Evolutionary conservation across 92 coral and sea anemone species (phyloP), one percentile per base, ranked within the genome.

Genomic region (Diadumene lineata): DNA sequence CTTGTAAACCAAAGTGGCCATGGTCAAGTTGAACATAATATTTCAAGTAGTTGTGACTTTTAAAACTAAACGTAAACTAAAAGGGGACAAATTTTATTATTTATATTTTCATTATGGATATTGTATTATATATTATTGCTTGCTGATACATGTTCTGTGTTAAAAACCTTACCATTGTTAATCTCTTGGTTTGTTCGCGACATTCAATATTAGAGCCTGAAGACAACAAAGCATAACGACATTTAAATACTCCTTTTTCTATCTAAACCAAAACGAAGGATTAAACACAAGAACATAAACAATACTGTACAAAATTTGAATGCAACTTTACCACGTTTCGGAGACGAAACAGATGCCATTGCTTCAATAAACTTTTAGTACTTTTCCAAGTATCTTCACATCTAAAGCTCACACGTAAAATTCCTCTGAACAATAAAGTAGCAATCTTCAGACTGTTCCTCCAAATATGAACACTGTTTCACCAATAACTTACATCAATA

Each of bases 161-260:
- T n/a, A 68, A 61, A 38, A 38, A 4, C 13, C 86, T 66, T 58
- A 81, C 86, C 80, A 68, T 81, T 21, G 86, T 81, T 30, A 81
- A 68, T 74, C 86, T 81, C 51, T 81, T 79, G 61, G 13, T 38
- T 4, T 6, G 48, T 38, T 38, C 13, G 6, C 13, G 48, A 6
- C 48, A 27, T 21, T 43, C 15, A 8, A 48, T 32, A n/a, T n/a
- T 32, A 24, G 43, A 1, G 16, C 48, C 73, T 68, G 60, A 23
- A 15, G 60, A 53, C n/a, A 53, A 53, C 60, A 53, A n/a, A n/a
- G n/a, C n/a, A n/a, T n/a, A n/a, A n/a, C n/a, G 48, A 38, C 13
- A 38, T 38, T 38, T 9, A 53, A 53, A 53, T 3, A 9, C 6
- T 21, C 10, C 19, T 53, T 3, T 53, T 53, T 16, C 60, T 53